These are phyloP conservation scores for Onthophagus taurus DNA, from an alignment of 1,140 invertebrate genomes.

Conservation along the genomic window DNA sequence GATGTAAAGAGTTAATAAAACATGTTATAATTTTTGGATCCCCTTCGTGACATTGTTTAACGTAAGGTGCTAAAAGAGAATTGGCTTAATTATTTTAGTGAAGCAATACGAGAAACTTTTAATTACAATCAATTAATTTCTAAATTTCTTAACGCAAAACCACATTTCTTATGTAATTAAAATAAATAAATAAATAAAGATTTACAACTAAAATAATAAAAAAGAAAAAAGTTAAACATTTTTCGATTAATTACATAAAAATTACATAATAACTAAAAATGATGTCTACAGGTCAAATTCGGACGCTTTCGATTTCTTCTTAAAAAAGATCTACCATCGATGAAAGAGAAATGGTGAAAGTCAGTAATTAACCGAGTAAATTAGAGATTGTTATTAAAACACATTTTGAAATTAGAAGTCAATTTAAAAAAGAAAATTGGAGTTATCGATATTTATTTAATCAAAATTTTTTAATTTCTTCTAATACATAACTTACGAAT, in stretches of 20 bases:
- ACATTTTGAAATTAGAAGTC: no score
- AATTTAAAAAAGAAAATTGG: no score
- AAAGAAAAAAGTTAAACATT: neutral
- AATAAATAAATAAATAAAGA: neutral
- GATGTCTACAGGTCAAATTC: no score
- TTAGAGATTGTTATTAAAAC: no score
- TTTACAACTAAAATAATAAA: neutral
- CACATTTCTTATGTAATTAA: neutral
- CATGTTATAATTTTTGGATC: constrained; percentile 56
- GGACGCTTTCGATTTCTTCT: no score
- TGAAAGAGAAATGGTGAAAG: no score
- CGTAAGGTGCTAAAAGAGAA: constrained; percentile 62
- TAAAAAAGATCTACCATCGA: no score
- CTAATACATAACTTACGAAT: constrained; percentile 10
- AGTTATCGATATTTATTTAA: no score
- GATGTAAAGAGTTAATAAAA: constrained; percentile 49
- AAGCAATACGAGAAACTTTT: constrained; percentile 28
- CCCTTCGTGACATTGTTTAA: constrained; percentile 55
- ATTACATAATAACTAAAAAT: no score
- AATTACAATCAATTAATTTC: constrained; percentile 2
- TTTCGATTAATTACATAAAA: neutral
- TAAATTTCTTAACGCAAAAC: neutral
- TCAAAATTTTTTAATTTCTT: no score
- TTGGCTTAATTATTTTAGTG: no score
- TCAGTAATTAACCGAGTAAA: no score